Base-by-base conservation (phyloP, 2,113 vertebrate genomes). In the Phylloscopus trochiloides region DNA sequence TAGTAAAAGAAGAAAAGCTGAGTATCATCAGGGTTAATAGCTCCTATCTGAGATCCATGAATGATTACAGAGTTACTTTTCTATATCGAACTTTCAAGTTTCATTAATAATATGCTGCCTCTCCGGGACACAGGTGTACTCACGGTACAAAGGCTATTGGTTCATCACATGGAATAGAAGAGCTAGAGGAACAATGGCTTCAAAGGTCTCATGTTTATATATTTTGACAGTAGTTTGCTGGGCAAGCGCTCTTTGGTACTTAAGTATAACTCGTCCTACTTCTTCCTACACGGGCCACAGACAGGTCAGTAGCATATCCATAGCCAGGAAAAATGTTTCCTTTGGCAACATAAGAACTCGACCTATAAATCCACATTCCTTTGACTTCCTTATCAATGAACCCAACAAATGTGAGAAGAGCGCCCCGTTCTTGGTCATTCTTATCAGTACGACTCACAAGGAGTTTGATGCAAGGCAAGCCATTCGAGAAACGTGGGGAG, bases 391-490 rank as follows among this genome's bases (percentile, higher is more conserved):
- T 86, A 99, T 99, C 94, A 99, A 99, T 4, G 99, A 99, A 92
- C 99, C 99, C 17, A 98, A 98, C 88, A 99, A 99, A 97, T 99
- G 99, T 57, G 99, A 99, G 94, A 98, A 98, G 40, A 97, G 93
- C 0, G 43, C 98, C 29, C 99, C 99, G 18, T 99, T 99, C 96
- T 98, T 99, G 74, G 99, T 99, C 71, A 99, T 99, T 95, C 99
- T 99, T 79, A 99, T 99, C 96, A 99, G 99, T 96, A 99, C 99
- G 26, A 99, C 99, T 36, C 99, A 99, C 97, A 99, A 99, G 90
- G 99, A 99, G 97, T 99, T 99, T 8, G 99, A 99, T 38, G 99
- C 99, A 17, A 98, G 99, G 51, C 99, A 99, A 97, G 99, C 99
- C 61, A 99, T 99, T 95, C 98, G 99, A 65, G 99, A 99, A 97